phyloP scores from a whole-genome alignment of 2,888 invertebrate species.

The Adineta ricciae region DNA sequence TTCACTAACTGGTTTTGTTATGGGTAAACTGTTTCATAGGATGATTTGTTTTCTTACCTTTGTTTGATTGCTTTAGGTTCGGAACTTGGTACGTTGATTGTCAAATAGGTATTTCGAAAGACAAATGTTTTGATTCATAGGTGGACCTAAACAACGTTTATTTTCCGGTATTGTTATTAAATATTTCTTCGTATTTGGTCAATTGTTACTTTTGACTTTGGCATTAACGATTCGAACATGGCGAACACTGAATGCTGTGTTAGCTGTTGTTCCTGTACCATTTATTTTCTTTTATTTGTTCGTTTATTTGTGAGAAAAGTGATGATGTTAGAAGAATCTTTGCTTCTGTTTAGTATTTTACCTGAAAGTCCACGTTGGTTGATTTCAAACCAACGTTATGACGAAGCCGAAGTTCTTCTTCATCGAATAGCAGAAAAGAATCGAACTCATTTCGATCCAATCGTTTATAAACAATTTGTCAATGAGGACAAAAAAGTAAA shows the following conservation, averaged over 20 bases:
- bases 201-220: slow-evolving; percentile 16
- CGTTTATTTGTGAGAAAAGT: slow-evolving; percentile 29
- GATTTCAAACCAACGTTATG: not conserved
- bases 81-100: not conserved
- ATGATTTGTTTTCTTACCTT: not conserved
- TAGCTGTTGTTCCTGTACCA: slow-evolving; percentile 21
- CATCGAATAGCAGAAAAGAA: slow-evolving; percentile 6
- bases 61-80: not conserved
- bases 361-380: slow-evolving; percentile 33
- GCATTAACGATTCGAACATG: slow-evolving; percentile 31
- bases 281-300: slow-evolving; percentile 37
- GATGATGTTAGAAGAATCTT: too few relatives aligned
- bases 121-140: not conserved
- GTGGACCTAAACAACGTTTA: slow-evolving; percentile 10
- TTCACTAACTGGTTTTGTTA: not conserved
- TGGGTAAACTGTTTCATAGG: not conserved
- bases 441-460: not conserved
- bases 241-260: not conserved
- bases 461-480: not conserved
- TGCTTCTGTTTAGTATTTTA: slow-evolving; percentile 1
- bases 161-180: slow-evolving; percentile 29
- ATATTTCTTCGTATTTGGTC: slow-evolving; percentile 29
- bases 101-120: too few relatives aligned
- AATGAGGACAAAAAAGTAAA: not conserved
- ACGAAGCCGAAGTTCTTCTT: slow-evolving; percentile 9